A percentile compares a stretch with the other conserved stretches of the same genome.
phyloP scores from a whole-genome alignment of 2,797 vertebrate species.

The Karalla daura region DNA sequence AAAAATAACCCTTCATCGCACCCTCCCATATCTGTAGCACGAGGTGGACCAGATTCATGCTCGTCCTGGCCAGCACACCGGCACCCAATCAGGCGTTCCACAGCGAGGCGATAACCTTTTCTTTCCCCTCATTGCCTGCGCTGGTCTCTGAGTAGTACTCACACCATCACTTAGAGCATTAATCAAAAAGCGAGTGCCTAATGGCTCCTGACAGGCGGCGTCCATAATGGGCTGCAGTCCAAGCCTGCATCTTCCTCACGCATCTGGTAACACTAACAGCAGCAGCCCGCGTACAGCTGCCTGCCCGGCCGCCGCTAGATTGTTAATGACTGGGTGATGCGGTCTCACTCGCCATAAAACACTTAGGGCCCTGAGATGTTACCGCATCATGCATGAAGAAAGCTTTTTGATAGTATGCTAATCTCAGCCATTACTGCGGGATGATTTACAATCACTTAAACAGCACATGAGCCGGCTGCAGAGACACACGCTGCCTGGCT shows the following conservation, averaged over 20 bases:
- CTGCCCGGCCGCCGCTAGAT: conserved; percentile 65
- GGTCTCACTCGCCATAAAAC: conserved; percentile 80
- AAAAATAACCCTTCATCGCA: conserved; percentile 27
- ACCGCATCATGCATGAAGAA: conserved; percentile 81
- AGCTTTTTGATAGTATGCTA: conserved; percentile 87
- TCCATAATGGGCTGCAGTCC: conserved; percentile 84
- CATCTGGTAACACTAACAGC: conserved; percentile 82
- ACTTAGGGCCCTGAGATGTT: conserved; percentile 81
- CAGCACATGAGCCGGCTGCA: conserved; percentile 60
- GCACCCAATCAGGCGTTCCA: conserved; percentile 81
- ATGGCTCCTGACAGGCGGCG: conserved; percentile 90
- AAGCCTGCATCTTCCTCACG: conserved; percentile 74
- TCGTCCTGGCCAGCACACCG: conserved; percentile 81
- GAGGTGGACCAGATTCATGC: conserved; percentile 74
- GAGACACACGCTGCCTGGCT: conserved; percentile 64
- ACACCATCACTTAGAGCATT: conserved; percentile 92
- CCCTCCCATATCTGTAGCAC: conserved; percentile 9
- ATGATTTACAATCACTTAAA: conserved; percentile 84
- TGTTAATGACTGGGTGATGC: conserved; percentile 69
- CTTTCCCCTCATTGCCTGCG: conserved; percentile 70
- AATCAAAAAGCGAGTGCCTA: conserved; percentile 89
- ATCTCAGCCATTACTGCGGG: conserved; percentile 78
- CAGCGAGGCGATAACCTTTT: conserved; percentile 87
- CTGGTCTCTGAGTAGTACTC: conserved; percentile 87
- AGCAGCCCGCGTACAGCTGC: conserved; percentile 60